A percentile compares a stretch with the other conserved stretches of the same genome.
phyloP scores from a whole-genome alignment of 2,113 vertebrate species.

The Peromyscus leucopus region DNA sequence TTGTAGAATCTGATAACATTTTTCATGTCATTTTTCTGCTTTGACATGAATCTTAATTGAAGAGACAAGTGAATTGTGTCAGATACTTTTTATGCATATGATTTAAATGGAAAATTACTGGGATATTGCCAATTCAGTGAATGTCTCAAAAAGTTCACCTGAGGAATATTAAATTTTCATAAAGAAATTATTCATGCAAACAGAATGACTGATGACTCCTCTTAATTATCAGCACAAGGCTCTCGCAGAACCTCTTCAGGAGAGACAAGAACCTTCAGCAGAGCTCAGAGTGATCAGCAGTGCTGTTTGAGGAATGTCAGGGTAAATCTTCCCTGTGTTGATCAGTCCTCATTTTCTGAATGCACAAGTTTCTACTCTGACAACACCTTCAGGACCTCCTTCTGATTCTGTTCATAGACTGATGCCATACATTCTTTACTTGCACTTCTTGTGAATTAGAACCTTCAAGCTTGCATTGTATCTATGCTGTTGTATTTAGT shows the following conservation, averaged over 20 bases:
- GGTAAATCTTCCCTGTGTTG: neutral
- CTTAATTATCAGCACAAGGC: neutral
- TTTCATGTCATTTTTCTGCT: constrained; percentile 57
- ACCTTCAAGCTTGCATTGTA: neutral
- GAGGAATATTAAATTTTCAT: constrained; percentile 66
- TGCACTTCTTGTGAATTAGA: neutral
- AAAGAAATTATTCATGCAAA: constrained; percentile 64
- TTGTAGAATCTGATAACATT: constrained; percentile 45
- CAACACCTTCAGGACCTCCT: neutral
- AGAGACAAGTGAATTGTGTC: constrained; percentile 67
- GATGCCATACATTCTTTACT: neutral
- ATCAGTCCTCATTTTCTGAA: neutral
- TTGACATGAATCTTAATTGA: constrained; percentile 67
- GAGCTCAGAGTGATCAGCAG: neutral
- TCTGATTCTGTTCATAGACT: neutral
- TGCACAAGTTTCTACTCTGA: neutral
- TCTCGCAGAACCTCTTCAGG: neutral
- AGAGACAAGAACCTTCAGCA: neutral
- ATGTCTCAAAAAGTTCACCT: constrained; percentile 65
- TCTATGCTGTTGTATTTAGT: neutral
- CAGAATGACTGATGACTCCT: neutral
- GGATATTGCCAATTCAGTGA: constrained; percentile 54
- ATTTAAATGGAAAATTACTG: constrained; percentile 71
- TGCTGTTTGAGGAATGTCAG: neutral
- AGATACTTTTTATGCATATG: constrained; percentile 59